Conservation (phyloP, 2,797 vertebrate species). For the Macropus fuliginosus region DNA sequence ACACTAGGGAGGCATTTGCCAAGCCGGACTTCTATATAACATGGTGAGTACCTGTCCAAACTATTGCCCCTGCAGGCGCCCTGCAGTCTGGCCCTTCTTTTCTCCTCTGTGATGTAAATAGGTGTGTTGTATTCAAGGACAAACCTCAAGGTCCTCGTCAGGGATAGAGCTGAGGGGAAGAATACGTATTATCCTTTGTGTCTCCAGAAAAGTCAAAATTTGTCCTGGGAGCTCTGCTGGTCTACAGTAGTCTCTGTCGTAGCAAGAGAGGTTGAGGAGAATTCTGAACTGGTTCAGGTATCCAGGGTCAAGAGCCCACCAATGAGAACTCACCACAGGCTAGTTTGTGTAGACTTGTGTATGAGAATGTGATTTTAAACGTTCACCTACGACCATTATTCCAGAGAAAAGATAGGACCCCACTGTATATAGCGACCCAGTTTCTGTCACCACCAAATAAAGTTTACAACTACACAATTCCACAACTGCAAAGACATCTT, state of each 20-base stretch:
- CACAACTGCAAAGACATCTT: background rate
- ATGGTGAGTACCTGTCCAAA: background rate
- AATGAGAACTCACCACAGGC: background rate
- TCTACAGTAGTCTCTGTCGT: background rate
- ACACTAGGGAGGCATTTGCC: background rate
- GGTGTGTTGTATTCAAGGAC: background rate
- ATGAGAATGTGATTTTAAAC: background rate
- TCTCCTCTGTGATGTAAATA: background rate
- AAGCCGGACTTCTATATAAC: background rate
- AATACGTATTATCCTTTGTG: background rate
- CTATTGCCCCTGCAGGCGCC: background rate
- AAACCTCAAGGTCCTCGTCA: background rate
- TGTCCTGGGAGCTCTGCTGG: background rate
- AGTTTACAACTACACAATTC: background rate
- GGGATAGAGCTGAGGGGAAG: background rate
- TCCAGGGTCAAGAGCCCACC: background rate
- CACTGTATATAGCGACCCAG: background rate
- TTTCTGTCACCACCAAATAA: background rate
- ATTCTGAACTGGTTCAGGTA: background rate
- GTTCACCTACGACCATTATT: background rate
- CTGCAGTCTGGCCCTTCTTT: background rate
- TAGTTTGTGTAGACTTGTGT: background rate
- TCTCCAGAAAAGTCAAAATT: background rate
- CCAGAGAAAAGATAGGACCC: background rate
- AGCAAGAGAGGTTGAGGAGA: background rate